Percentiles rank a stretch among this genome's conserved stretches.
Conservation (phyloP, 1,140 invertebrate species). For the Bombus breviceps region DNA sequence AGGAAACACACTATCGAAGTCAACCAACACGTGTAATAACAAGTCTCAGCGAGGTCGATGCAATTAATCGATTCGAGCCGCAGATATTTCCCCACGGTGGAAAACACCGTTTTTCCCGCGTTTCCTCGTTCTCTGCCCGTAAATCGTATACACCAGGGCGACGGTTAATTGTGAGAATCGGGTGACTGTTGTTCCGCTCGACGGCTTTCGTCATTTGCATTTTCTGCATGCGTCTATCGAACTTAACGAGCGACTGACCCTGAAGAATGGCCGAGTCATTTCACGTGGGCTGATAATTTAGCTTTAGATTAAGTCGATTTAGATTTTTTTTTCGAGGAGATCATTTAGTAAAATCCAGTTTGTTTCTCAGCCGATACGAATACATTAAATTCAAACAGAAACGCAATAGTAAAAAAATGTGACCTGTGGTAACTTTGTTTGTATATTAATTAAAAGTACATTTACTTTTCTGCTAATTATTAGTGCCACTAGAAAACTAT, state of each 20-base stretch:
- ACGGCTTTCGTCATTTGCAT: conserved; percentile 56
- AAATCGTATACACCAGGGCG: conserved; percentile 38
- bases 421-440: no score
- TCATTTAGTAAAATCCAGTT: no score
- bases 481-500: no score
- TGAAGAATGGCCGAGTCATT: conserved; percentile 27
- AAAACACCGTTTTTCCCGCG: conserved; percentile 36
- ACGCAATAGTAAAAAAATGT: background rate
- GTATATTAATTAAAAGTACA: no score
- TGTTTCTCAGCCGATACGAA: no score
- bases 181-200: conserved; percentile 61
- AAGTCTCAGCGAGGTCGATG: background rate
- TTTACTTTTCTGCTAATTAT: no score
- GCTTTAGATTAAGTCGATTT: background rate
- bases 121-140: conserved; percentile 21
- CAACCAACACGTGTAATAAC: background rate
- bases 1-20: background rate
- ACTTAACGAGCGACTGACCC: conserved; percentile 12
- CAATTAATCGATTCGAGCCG: conserved; percentile 30
- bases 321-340: background rate
- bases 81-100: background rate
- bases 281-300: conserved; percentile 35
- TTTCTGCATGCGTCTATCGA: conserved; percentile 37
- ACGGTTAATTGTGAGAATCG: conserved; percentile 62
- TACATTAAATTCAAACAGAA: background rate